Base-by-base conservation (phyloP, 1,140 invertebrate genomes). In the Zaprionus inermis region DNA sequence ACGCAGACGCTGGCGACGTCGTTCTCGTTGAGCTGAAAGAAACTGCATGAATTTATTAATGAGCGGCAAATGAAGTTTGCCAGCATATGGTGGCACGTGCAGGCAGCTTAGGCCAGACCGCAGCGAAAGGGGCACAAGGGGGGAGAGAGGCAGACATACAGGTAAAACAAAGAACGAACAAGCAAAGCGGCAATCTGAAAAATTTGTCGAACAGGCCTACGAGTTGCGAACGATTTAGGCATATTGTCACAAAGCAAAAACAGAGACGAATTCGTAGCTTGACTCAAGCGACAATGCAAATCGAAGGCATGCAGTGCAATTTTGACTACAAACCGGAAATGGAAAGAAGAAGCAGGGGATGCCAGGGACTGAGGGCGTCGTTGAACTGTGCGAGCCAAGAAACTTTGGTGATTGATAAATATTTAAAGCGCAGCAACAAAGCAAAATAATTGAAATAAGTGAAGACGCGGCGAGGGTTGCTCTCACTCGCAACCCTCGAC, bases 371-470 rank as follows among this genome's bases (percentile, higher is more conserved):
- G 32, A 9, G 11, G 20, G 34, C 20, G 41, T 52, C 41, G 24
- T 38, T 34, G 11, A 41, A 22, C 59, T 69, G 18, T 32, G 46
- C 49, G 79, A 64, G 75, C 77, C 63, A 89, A 79, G 78, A 73
- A 89, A 84, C 84, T 89, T 79, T 72, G 66, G 71, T 89, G 85
- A 89, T 89, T 89, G 85, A 89, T 89, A 89, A 89, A 89, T 89
- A 89, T 89, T 89, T 89, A 89, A 89, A 81, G 84, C 80, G 75
- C 78, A 89, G 78, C 80, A 89, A 78, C 84, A 89, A 89, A 83
- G 84, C 84, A 78, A 89, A 89, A 89, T 88, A 88, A 88, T 88
- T 88, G 84, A 88, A 89, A 89, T 89, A 89, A 84, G 77, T 84
- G 75, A 84, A 73, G 64, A 64, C 66, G 70, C 32, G 22, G 3